phyloP scores from a whole-genome alignment of 1,140 invertebrate genomes.

The Bombus picipes region DNA sequence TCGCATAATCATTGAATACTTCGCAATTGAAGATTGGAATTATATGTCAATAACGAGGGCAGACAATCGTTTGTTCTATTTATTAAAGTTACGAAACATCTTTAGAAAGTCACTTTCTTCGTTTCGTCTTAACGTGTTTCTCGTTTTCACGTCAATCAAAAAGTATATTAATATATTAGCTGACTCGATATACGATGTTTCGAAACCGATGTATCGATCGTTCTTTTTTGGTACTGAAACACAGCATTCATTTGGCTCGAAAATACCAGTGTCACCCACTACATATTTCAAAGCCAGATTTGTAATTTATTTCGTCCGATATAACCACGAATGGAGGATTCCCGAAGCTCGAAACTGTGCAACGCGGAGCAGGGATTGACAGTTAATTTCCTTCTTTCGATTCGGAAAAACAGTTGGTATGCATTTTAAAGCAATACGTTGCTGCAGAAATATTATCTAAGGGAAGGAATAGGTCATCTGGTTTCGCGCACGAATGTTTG shows the following conservation, averaged over 20 bases:
- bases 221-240: not conserved
- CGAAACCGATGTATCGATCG: not conserved
- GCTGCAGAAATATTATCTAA: not conserved
- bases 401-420: not conserved
- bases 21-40: too few relatives aligned
- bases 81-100: too few relatives aligned
- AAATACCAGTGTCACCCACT: not conserved
- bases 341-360: not conserved
- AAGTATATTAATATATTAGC: not conserved
- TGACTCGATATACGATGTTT: not conserved
- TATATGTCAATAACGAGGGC: too few relatives aligned
- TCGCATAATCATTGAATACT: too few relatives aligned
- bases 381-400: conserved; percentile 19
- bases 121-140: not conserved
- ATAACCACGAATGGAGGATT: not conserved
- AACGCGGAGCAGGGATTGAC: not conserved
- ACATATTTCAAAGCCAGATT: not conserved
- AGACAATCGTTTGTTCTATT: too few relatives aligned
- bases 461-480: not conserved
- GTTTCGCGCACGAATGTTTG: not conserved
- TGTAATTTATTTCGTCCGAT: conserved; percentile 13
- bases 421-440: not conserved
- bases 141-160: not conserved
- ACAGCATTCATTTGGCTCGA: not conserved
- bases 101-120: not conserved